phyloP scores from a whole-genome alignment of 64 coral and sea anemone genomes.

The Pocillopora damicornis region DNA sequence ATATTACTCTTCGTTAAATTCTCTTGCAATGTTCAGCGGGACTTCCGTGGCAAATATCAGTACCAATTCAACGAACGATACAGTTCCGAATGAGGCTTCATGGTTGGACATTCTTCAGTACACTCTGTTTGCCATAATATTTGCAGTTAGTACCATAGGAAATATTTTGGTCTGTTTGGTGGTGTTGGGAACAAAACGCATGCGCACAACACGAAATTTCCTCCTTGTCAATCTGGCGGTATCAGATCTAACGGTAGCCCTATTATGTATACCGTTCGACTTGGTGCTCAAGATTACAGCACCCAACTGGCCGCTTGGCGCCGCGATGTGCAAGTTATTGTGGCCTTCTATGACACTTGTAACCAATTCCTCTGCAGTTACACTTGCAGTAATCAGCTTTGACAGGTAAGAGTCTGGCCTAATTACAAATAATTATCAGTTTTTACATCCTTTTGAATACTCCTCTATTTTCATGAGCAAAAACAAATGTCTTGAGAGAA shows the following conservation, averaged over 20 bases:
- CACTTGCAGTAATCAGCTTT: conserved; percentile 53
- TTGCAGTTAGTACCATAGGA: conserved; percentile 27
- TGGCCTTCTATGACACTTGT: conserved; percentile 70
- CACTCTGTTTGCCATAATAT: conserved; percentile 37
- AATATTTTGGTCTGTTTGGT: conserved; percentile 75
- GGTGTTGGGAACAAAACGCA: conserved; percentile 44
- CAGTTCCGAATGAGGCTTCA: background rate
- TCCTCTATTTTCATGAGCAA: background rate
- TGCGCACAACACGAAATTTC: conserved; percentile 82
- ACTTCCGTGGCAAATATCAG: background rate
- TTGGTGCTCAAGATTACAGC: conserved; percentile 29
- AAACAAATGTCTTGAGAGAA: too few species aligned
- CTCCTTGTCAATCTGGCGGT: conserved; percentile 83
- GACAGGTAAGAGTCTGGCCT: conserved; percentile 37
- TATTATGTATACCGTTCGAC: conserved; percentile 72
- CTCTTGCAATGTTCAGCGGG: background rate
- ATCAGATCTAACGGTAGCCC: conserved; percentile 51
- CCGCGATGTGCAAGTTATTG: conserved; percentile 48
- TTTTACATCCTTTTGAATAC: background rate
- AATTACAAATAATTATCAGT: background rate
- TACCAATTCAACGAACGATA: background rate
- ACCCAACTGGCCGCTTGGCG: conserved; percentile 25
- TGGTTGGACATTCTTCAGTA: conserved; percentile 43
- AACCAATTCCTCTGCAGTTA: conserved; percentile 53
- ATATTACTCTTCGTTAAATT: background rate